Conservation (phyloP, 2,113 vertebrate species). For the Amblyornis subalaris region DNA sequence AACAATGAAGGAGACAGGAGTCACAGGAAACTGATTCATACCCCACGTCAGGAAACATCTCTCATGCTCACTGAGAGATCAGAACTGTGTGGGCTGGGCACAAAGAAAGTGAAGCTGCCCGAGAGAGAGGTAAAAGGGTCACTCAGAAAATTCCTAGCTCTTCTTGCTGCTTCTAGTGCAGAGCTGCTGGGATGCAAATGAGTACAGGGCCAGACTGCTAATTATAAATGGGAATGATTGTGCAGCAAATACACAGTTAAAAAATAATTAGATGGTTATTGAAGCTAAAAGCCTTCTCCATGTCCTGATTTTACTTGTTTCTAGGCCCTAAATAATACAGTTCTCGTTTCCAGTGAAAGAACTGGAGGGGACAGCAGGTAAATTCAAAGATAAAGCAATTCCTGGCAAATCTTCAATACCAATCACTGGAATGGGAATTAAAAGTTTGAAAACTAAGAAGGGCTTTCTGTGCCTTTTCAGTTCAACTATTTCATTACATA, state of each 20-base stretch:
- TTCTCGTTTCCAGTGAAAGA: neutral
- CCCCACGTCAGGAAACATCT: slow-evolving; percentile 1
- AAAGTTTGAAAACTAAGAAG: neutral
- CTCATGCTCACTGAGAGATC: neutral
- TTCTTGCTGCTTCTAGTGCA: neutral
- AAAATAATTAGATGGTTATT: neutral
- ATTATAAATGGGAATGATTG: neutral
- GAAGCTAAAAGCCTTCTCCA: neutral
- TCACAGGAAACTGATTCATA: slow-evolving; percentile 14
- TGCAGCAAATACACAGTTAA: neutral
- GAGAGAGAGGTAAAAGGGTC: neutral
- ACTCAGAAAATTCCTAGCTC: neutral
- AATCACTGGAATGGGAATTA: neutral
- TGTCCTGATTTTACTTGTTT: neutral
- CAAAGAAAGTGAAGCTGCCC: neutral
- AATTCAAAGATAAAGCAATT: neutral
- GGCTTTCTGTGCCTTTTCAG: neutral
- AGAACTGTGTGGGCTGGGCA: neutral
- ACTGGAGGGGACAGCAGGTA: neutral
- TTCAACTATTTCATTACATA: neutral
- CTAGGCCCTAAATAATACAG: neutral
- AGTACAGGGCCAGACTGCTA: neutral
- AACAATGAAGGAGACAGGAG: neutral
- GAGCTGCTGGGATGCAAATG: neutral
- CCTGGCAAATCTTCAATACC: neutral